Evolutionary conservation across 2,888 invertebrate species (phyloP).

Genomic region (Pseudococcus longispinus): DNA sequence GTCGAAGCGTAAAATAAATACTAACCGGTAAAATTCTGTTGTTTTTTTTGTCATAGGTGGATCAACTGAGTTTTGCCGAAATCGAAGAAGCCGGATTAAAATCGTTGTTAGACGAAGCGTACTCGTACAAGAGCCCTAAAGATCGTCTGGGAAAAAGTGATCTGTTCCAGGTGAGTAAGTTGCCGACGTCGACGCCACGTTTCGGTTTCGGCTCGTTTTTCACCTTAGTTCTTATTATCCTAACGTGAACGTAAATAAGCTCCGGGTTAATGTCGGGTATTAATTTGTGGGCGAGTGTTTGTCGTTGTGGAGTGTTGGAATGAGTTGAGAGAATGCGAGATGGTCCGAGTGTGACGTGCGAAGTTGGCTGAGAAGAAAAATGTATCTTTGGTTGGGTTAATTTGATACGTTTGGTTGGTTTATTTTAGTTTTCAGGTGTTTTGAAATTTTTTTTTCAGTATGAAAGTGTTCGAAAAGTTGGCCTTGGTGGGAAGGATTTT

Average conservation of each 20-base stretch:
- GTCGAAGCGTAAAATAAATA: neutral
- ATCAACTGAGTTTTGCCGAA: slow-evolving; percentile 36
- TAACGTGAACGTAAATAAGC: neutral
- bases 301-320: too few species aligned
- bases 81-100: slow-evolving; percentile 76
- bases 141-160: slow-evolving; percentile 85
- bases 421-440: too few species aligned
- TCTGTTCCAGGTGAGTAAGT: slow-evolving; percentile 74
- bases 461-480: too few species aligned
- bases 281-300: too few species aligned
- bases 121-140: slow-evolving; percentile 83
- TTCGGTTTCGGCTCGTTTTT: neutral
- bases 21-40: neutral
- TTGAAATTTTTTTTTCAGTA: too few species aligned
- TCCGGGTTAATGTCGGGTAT: too few species aligned
- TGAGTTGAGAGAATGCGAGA: too few species aligned
- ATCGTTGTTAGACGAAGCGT: slow-evolving; percentile 81
- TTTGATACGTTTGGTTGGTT: too few species aligned
- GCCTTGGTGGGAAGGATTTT: too few species aligned
- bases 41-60: slow-evolving; percentile 41
- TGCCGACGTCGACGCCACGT: neutral
- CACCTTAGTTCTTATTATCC: neutral
- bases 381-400: too few species aligned
- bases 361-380: too few species aligned
- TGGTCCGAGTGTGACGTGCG: too few species aligned